Base-by-base conservation (phyloP, 2,888 invertebrate species). In the Aquatica leii region DNA sequence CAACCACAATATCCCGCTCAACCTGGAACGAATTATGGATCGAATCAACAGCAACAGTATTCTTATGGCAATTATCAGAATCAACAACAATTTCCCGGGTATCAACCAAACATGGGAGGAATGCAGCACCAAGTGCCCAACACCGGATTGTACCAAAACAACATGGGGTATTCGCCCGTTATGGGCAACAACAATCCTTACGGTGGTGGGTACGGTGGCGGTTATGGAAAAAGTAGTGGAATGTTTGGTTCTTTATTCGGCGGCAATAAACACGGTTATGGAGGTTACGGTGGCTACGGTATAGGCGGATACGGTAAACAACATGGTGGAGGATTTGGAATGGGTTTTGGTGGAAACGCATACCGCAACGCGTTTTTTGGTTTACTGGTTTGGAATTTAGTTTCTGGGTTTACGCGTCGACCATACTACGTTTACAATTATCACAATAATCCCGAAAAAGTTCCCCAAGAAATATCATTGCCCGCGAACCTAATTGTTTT, bases 381-480 rank as follows among this genome's bases (percentile, higher is more conserved):
- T 2, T 71, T 79, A 59, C 68, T 79, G 11, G 72, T 78, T 34
- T 79, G 77, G 74, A 72, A 76, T 63, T 53, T 79, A 49, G 74
- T 76, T 8, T 74, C 75, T 4, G 76, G 74, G 1, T 68, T 76
- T 11, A 72, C 75, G 35, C 70, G 73, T 21, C 66, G 70, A 2
- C 74, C 75, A 2, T 77, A 79, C 69, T 71, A 74, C 14, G 78
- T 80, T 1, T 77, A 79, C 61, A 78, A 80, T 65, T 75, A 78
- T 57, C 77, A 80, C 67, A 80, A 79, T 59, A 73, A 74, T 60
- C 78, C 77, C 0, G 70, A 76, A 24, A 69, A 72, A 40, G 71
- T 71, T 2, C 71, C 74, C 11, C 58, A 67, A 52, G 73, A 77
- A 58, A 78, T 80, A 3, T 66, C 73, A 59, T 62, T 80, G 49